Base-by-base conservation (phyloP, 1,140 invertebrate genomes). In the Brachystomella parvula region DNA sequence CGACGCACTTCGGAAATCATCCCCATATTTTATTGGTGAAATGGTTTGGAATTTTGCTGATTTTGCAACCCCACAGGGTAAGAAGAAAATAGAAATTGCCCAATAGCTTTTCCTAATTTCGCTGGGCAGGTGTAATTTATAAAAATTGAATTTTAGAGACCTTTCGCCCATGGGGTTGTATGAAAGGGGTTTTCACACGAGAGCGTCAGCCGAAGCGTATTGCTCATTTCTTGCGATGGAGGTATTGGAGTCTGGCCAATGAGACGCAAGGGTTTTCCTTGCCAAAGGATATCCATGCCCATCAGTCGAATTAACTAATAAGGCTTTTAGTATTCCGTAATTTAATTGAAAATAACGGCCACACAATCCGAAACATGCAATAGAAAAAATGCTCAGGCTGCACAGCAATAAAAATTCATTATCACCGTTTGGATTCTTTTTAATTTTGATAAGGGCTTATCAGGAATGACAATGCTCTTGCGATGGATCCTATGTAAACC, bases 41-140 rank as follows among this genome's bases (percentile, higher is more conserved):
- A 84, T 87, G 82, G 81, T 87, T 33, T 87, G 86, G 86, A 87
- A 87, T 71, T 88, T 88, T 79, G 85, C 84, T 30, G 85, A 87
- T 74, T 87, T 87, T 75, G 81, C 82, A 68, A 86, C 84, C 3
- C 77, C 77, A 53, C 80, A 85, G 79, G 78, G 83, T 84, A 73
- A 49, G 3, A 56, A 57, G 24, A 35, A 62, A 6, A 39, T 6
- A 9, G 6, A 12, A 28, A 26, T 32, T 21, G n/a, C n/a, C 29
- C 33, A 9, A 62, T 62, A 21, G 3, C n/a, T 44, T 35, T 3
- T 17, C 9, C 12, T 53, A 47, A 35, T 57, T 66, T 35, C n/a
- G 17, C 24, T 33, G 19, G 3, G 44, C n/a, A 15, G 31, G 60
- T 59, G 44, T n/a, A n/a, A n/a, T n/a, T n/a, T n/a, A n/a, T n/a